phyloP scores from a whole-genome alignment of 2,797 vertebrate species.

The Okamejei kenojei region DNA sequence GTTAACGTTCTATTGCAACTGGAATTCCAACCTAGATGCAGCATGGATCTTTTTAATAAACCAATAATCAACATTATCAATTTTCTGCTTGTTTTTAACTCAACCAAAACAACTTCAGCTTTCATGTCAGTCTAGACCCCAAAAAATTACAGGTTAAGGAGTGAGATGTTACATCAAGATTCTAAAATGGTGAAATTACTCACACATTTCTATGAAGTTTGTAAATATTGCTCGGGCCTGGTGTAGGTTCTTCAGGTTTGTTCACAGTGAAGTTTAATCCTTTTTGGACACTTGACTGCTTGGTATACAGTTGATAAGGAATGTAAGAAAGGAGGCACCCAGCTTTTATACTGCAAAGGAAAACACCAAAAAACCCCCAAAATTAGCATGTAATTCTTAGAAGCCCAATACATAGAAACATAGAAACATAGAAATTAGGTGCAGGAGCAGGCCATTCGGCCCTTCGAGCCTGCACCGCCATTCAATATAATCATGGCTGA shows the following conservation, averaged over 20 bases:
- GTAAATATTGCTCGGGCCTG: conserved; percentile 65
- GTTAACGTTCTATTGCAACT: not conserved
- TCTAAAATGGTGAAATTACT: conserved; percentile 53
- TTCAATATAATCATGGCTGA: too few relatives aligned
- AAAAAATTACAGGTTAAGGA: not conserved
- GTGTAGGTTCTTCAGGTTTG: conserved; percentile 59
- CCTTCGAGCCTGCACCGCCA: too few relatives aligned
- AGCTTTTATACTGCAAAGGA: conserved; percentile 73
- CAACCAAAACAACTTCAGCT: not conserved
- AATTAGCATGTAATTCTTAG: not conserved
- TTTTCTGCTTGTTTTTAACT: not conserved
- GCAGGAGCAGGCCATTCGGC: too few relatives aligned
- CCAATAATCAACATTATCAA: not conserved
- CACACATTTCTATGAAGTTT: conserved; percentile 73
- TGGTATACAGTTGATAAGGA: conserved; percentile 89
- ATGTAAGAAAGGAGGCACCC: conserved; percentile 78
- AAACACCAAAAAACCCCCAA: conserved; percentile 38
- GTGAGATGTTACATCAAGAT: not conserved
- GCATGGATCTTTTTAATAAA: not conserved
- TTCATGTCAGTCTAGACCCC: not conserved
- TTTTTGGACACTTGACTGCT: conserved; percentile 69
- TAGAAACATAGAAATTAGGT: too few relatives aligned
- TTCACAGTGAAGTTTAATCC: conserved; percentile 68
- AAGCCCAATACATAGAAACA: too few relatives aligned
- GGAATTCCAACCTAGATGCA: not conserved